Base-by-base conservation (phyloP, 2,888 invertebrate species). In the Metellina segmentata region DNA sequence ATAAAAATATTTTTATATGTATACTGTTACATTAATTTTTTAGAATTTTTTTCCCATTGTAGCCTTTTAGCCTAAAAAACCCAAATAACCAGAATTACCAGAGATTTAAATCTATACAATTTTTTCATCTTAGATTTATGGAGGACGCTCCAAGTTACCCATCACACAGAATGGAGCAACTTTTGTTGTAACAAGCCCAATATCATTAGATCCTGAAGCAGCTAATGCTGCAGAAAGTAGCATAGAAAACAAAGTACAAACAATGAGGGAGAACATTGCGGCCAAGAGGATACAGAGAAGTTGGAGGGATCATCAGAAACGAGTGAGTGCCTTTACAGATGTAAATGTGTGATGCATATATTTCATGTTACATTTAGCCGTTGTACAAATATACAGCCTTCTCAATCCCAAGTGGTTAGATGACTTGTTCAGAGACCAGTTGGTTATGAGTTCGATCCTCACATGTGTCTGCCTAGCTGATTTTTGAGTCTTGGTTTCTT, bases 261-360 rank as follows among this genome's bases (percentile, higher is more conserved):
- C 61, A 51, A 85, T 92, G 85, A 85, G 92, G 48, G 89, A 92
- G 82, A 92, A 89, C 34, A 85, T 89, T n/a, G 93, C 93, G 11
- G 93, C 93, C 1, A 87, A 90, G 61, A 93, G 81, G 88, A 93
- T 93, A 77, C 93, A 93, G 49, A 61, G 81, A 70, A 81, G 90
- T 72, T 93, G 93, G 93, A 83, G 93, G 13, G 16, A 83, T 49
- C 90, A 93, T 69, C 87, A 86, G 20, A 90, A 88, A 81, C 52
- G 19, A 53, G 93, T 90, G 75, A 86, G 61, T 74, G 13, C 19
- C 48, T 70, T 69, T 34, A 9, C 34, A 34, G 34, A 34, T 34
- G 34, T 34, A 34, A 34, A 34, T 34, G 34, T 34, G 34, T 34
- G 4, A 34, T 34, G 1, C 34, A 34, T 34, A 34, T 34, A 34